A percentile compares a stretch with the other conserved stretches of the same genome.
phyloP scores from a whole-genome alignment of 2,888 invertebrate species.

The Agrypnus murinus region DNA sequence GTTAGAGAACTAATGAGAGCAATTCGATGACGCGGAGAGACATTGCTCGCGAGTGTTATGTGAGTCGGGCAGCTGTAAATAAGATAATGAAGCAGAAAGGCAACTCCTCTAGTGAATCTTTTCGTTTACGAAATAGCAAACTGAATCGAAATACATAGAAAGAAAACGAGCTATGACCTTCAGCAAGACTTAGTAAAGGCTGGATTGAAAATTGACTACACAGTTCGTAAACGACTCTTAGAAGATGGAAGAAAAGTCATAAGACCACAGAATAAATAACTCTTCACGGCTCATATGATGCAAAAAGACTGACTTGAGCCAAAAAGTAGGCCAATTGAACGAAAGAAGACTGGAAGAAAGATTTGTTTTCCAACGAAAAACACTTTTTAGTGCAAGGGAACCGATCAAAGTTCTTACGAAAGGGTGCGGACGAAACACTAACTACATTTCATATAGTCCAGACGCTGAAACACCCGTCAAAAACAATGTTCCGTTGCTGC shows the following conservation, averaged over 20 bases:
- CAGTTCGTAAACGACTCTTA: slow-evolving; percentile 30
- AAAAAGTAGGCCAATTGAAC: slow-evolving; percentile 40
- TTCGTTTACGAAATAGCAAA: slow-evolving; percentile 16
- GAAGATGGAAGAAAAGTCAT: slow-evolving; percentile 38
- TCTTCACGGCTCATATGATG: slow-evolving; percentile 43
- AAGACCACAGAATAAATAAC: slow-evolving; percentile 38
- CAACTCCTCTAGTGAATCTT: slow-evolving; percentile 3
- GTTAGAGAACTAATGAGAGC: slow-evolving; percentile 10
- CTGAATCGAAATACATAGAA: slow-evolving; percentile 9
- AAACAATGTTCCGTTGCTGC: too few relatives aligned
- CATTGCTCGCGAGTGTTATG: slow-evolving; percentile 24
- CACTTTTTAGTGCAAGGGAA: slow-evolving; percentile 44
- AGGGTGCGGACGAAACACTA: slow-evolving; percentile 29
- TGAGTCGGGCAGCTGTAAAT: slow-evolving; percentile 27
- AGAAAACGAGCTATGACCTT: slow-evolving; percentile 18
- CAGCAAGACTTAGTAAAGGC: slow-evolving; percentile 7
- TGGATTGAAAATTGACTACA: not conserved
- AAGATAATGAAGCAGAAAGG: slow-evolving; percentile 29
- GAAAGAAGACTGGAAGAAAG: slow-evolving; percentile 41
- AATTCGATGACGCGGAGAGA: slow-evolving; percentile 39
- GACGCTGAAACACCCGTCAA: not conserved
- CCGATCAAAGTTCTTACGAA: slow-evolving; percentile 33
- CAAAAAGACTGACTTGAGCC: slow-evolving; percentile 38
- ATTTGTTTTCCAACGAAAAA: slow-evolving; percentile 39
- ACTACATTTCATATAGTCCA: too few relatives aligned